phyloP scores from a whole-genome alignment of 2,113 vertebrate species.

The Microcebus ravelobensis region DNA sequence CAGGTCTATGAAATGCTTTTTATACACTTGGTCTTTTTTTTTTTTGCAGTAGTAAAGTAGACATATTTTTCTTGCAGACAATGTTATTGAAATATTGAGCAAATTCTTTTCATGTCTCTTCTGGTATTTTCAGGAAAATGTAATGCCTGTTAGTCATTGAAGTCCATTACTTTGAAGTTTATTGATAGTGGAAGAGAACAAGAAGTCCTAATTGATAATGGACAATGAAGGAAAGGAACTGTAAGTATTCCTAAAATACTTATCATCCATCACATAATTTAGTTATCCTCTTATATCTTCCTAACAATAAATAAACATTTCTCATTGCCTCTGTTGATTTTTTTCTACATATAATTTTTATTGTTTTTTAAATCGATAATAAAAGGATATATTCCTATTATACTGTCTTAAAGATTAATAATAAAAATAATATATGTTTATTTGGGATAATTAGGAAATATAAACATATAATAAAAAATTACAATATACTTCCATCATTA shows the following conservation, averaged over 20 bases:
- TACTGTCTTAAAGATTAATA: not conserved
- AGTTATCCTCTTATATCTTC: not conserved
- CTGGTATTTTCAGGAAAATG: not conserved
- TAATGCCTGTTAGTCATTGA: not conserved
- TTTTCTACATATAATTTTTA: not conserved
- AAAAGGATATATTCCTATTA: not conserved
- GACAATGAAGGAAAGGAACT: not conserved
- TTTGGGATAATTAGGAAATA: not conserved
- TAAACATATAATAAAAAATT: not conserved
- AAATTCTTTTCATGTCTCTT: not conserved
- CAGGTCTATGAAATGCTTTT: not conserved
- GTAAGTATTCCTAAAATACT: not conserved
- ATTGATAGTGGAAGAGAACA: not conserved
- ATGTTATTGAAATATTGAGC: not conserved
- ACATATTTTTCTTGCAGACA: slow-evolving; percentile 22
- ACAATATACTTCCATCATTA: not conserved
- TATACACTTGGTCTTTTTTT: not conserved
- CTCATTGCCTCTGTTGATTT: not conserved
- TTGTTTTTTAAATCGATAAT: slow-evolving; percentile 18
- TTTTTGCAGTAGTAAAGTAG: not conserved
- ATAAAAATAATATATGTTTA: not conserved
- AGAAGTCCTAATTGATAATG: not conserved
- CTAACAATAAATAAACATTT: not conserved
- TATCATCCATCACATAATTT: not conserved
- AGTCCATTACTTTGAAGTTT: not conserved